A percentile compares a stretch with the other conserved stretches of the same genome.
These are phyloP conservation scores for Melipona quadrifasciata DNA, from an alignment of 1,140 invertebrate genomes.

Conservation along the genomic window DNA sequence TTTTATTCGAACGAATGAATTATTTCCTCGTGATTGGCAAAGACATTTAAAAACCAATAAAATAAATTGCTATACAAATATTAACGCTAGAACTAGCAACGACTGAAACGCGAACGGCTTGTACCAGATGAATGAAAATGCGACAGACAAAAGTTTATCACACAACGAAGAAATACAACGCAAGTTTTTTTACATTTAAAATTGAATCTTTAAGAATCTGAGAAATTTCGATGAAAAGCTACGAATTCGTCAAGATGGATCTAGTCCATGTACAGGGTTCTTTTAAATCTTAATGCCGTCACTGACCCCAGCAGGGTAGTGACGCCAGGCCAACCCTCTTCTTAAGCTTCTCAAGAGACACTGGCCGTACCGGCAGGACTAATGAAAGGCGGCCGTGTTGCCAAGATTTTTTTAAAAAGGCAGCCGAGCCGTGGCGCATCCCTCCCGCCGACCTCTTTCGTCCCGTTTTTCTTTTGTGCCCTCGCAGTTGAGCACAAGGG, in stretches of 20 bases:
- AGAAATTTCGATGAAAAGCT: too few relatives aligned
- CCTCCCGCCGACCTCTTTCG: slow-evolving; percentile 30
- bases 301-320: slow-evolving; percentile 36
- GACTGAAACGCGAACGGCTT: too few relatives aligned
- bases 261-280: background rate
- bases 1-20: background rate
- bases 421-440: slow-evolving; percentile 29
- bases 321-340: slow-evolving; percentile 43
- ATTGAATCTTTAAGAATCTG: too few relatives aligned
- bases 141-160: too few relatives aligned
- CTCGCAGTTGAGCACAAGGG: slow-evolving; percentile 63
- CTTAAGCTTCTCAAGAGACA: slow-evolving; percentile 55
- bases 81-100: too few relatives aligned
- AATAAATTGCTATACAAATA: background rate
- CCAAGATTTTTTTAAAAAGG: slow-evolving; percentile 71
- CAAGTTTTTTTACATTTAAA: too few relatives aligned
- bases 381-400: slow-evolving; percentile 70
- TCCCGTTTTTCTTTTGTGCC: slow-evolving; percentile 63
- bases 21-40: background rate
- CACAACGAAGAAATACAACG: too few relatives aligned
- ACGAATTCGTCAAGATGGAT: background rate
- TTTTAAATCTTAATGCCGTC: slow-evolving; percentile 40
- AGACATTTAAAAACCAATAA: background rate
- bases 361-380: slow-evolving; percentile 49
- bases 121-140: too few relatives aligned